Conservation (phyloP, 30 jellyfish, hydroid and myxozoan genomes). For the Mastigias papua region DNA sequence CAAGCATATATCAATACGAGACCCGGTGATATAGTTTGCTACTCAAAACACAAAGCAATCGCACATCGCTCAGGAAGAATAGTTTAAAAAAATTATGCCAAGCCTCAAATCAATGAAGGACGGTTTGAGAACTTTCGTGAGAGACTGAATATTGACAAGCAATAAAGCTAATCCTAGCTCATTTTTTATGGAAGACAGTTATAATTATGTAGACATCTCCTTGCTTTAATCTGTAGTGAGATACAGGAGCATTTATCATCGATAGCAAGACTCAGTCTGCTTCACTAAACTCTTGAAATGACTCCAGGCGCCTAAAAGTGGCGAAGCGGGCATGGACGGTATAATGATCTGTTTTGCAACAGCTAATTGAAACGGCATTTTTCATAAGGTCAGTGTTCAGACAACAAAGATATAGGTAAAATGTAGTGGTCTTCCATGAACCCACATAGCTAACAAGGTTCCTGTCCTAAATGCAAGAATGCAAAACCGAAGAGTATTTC, state of each 20-base stretch:
- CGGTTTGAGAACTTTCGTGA: too few relatives aligned
- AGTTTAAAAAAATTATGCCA: too few relatives aligned
- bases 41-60: too few relatives aligned
- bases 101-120: too few relatives aligned
- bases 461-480: not conserved
- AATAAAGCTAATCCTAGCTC: too few relatives aligned
- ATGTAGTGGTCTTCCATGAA: not conserved
- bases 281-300: not conserved
- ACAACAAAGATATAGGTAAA: not conserved
- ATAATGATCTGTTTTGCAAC: not conserved
- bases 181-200: too few relatives aligned
- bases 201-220: too few relatives aligned
- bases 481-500: too few relatives aligned
- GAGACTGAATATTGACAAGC: too few relatives aligned
- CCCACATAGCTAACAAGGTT: not conserved
- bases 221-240: not conserved
- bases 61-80: too few relatives aligned
- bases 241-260: not conserved
- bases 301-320: not conserved
- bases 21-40: too few relatives aligned
- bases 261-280: not conserved
- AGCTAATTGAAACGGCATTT: not conserved
- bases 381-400: not conserved
- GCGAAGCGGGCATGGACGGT: not conserved
- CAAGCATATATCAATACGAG: too few relatives aligned